These are phyloP conservation scores for Speoplatyrhinus poulsoni DNA, from an alignment of 2,113 vertebrate species.

Conservation along the genomic window DNA sequence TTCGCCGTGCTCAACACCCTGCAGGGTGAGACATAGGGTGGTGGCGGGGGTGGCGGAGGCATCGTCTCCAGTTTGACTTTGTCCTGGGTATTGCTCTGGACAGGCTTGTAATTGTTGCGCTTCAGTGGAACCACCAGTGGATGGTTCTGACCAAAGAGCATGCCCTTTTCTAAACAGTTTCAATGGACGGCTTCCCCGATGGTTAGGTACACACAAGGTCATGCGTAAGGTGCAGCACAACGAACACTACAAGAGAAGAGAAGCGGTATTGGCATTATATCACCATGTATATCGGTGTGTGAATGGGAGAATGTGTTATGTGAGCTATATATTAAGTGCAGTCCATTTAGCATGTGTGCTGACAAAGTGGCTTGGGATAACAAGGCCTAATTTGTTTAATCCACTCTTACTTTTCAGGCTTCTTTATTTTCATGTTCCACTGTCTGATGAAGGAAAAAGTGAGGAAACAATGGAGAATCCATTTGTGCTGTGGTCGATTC, in stretches of 20 bases:
- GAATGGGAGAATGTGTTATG: neutral
- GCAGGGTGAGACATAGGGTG: conserved; percentile 77
- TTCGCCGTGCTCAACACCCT: conserved; percentile 86
- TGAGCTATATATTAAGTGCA: neutral
- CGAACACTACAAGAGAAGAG: too few species aligned
- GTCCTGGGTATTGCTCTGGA: too few species aligned
- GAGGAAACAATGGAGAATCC: conserved; percentile 79
- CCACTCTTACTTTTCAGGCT: conserved; percentile 67
- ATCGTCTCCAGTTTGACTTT: too few species aligned
- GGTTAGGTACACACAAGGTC: too few species aligned
- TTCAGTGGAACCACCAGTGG: too few species aligned
- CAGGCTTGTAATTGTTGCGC: too few species aligned
- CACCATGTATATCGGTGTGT: neutral
- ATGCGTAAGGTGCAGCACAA: too few species aligned
- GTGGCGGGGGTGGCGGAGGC: neutral
- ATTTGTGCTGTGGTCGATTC: conserved; percentile 79
- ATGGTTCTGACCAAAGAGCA: too few species aligned
- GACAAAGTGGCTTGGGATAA: neutral
- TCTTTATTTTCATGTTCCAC: conserved; percentile 89
- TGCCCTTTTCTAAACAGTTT: too few species aligned
- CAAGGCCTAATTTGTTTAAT: neutral
- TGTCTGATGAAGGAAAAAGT: conserved; percentile 89
- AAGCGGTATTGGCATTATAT: neutral
- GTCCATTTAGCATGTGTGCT: neutral
- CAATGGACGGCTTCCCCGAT: too few species aligned